Evolutionary conservation across 2,113 vertebrate species (phyloP).

Genomic region (Pleuronectes platessa): DNA sequence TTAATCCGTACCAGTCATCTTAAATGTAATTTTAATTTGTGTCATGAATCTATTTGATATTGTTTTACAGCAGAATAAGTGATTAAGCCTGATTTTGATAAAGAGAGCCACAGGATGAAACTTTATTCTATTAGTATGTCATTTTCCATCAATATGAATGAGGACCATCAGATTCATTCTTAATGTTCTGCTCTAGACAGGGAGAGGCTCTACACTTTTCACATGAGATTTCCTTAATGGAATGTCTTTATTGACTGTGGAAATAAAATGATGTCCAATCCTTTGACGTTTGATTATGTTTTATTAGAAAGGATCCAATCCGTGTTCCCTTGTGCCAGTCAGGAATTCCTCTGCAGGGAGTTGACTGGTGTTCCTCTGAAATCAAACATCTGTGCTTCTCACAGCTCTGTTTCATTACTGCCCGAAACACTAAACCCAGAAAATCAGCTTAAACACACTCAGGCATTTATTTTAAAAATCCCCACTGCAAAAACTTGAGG

Average conservation of each 20-base stretch:
- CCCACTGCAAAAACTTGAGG: conserved; percentile 51
- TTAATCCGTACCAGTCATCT: background rate
- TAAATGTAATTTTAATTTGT: background rate
- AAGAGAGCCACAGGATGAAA: conserved; percentile 13
- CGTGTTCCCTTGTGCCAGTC: conserved; percentile 61
- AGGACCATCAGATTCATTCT: conserved; percentile 19
- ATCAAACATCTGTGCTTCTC: conserved; percentile 72
- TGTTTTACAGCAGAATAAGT: background rate
- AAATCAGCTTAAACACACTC: conserved; percentile 69
- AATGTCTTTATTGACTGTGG: conserved; percentile 67
- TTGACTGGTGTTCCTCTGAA: conserved; percentile 59
- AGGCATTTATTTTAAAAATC: conserved; percentile 76
- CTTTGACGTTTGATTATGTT: conserved; percentile 63
- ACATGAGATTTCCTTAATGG: conserved; percentile 59
- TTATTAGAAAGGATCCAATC: conserved; percentile 61
- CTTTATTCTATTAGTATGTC: conserved; percentile 19
- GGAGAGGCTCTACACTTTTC: conserved; percentile 36
- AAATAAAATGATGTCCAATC: conserved; percentile 67
- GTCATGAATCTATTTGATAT: conserved; percentile 1
- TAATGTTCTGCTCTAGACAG: conserved; percentile 26
- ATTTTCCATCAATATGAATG: background rate
- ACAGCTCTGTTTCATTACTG: conserved; percentile 66
- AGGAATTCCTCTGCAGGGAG: conserved; percentile 78
- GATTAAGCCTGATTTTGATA: background rate
- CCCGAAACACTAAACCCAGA: conserved; percentile 74